Evolutionary conservation across 2,888 invertebrate species (phyloP).

Genomic region (Hetaerina titia): DNA sequence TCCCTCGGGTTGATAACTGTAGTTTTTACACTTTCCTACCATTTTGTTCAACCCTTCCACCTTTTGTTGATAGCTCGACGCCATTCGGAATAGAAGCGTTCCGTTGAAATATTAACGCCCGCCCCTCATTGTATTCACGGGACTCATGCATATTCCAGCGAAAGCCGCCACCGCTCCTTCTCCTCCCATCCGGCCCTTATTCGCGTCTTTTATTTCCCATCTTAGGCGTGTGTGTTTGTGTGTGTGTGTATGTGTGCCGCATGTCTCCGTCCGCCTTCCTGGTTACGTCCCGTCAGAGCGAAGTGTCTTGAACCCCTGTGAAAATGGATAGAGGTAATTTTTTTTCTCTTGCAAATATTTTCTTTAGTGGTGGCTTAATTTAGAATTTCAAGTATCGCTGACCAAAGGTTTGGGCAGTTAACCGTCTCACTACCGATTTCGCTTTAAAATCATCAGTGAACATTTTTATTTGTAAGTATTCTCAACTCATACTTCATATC

Average conservation of each 20-base stretch:
- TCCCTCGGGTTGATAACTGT: no score
- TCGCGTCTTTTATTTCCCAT: background rate
- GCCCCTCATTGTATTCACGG: background rate
- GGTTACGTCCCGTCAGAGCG: no score
- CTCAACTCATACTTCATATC: no score
- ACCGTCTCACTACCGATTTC: no score
- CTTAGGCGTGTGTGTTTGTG: no score
- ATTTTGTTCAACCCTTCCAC: background rate
- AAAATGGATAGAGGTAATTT: background rate
- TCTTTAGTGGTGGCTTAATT: no score
- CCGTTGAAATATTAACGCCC: background rate
- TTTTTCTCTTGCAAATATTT: no score
- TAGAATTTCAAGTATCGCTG: no score
- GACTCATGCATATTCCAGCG: background rate
- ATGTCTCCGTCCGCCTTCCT: background rate
- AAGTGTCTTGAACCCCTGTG: background rate
- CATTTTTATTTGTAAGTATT: no score
- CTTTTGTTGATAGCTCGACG: background rate
- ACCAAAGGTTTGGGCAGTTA: no score
- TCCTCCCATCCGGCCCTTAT: background rate
- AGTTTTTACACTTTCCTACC: no score
- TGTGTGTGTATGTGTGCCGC: background rate
- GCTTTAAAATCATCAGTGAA: no score
- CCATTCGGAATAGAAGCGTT: background rate
- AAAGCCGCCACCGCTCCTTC: background rate